These are phyloP conservation scores for Rissa tridactyla DNA, from an alignment of 2,113 vertebrate species.

Conservation along the genomic window DNA sequence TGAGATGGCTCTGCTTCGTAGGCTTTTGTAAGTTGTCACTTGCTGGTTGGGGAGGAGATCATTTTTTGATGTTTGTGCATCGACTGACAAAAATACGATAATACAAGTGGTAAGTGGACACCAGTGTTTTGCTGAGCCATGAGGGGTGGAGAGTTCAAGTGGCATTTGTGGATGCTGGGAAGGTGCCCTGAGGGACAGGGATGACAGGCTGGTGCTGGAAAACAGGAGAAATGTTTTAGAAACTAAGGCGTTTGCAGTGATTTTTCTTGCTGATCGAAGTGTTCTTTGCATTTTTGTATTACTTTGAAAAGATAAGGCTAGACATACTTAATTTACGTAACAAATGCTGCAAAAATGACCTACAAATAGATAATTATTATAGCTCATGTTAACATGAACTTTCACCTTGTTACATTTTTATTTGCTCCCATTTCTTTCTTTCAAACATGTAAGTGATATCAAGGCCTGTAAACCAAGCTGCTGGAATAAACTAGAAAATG, in stretches of 20 bases:
- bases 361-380: background rate
- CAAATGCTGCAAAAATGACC: background rate
- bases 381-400: background rate
- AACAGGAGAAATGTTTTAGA: background rate
- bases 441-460: slow-evolving; percentile 49
- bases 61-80: background rate
- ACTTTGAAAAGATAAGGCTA: background rate
- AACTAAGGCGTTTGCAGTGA: background rate
- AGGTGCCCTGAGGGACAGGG: background rate
- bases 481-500: slow-evolving; percentile 57
- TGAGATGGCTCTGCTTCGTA: background rate
- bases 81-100: background rate
- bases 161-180: background rate
- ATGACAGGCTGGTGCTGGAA: background rate
- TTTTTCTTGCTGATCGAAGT: background rate
- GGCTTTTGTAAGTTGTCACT: background rate
- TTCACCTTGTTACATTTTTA: slow-evolving; percentile 6
- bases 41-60: background rate
- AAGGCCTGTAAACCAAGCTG: slow-evolving; percentile 48
- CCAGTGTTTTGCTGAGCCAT: background rate
- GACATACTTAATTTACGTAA: background rate
- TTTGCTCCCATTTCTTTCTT: slow-evolving; percentile 21
- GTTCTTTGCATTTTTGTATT: background rate
- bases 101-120: background rate
- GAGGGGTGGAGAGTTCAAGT: background rate